Percentiles rank a stretch among this genome's conserved stretches.
Evolutionary conservation across 1,140 invertebrate genomes (phyloP).

Genomic region (Mactra quadrangularis): DNA sequence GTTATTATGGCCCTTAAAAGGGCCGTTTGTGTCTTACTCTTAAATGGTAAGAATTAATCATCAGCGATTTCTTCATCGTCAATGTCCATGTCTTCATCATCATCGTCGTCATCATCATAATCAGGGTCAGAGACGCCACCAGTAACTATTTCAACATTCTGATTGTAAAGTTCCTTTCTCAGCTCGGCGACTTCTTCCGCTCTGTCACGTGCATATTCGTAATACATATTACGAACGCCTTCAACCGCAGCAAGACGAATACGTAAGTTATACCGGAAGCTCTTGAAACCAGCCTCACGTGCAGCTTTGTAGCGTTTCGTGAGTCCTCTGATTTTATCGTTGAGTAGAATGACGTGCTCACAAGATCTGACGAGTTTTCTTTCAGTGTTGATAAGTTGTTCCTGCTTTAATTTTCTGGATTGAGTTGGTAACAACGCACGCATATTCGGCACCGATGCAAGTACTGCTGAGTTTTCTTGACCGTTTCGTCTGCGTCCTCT

Average conservation of each 20-base stretch:
- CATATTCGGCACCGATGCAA: too few relatives aligned
- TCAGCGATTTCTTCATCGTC: constrained; percentile 9
- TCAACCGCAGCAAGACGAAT: constrained; percentile 58
- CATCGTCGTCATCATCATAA: background rate
- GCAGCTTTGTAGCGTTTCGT: constrained; percentile 68
- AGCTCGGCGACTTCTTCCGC: constrained; percentile 62
- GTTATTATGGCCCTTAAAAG: constrained; percentile 38
- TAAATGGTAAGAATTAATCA: background rate
- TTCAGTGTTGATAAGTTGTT: constrained; percentile 22
- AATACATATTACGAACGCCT: constrained; percentile 66
- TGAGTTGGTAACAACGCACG: background rate
- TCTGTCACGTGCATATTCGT: constrained; percentile 60
- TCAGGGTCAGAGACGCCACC: background rate
- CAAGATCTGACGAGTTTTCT: constrained; percentile 58
- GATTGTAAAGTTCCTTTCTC: constrained; percentile 50
- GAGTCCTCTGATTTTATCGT: constrained; percentile 67
- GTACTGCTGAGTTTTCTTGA: too few relatives aligned
- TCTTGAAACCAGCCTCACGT: constrained; percentile 21
- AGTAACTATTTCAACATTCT: constrained; percentile 44
- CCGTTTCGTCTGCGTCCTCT: too few relatives aligned
- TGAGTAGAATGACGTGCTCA: constrained; percentile 70
- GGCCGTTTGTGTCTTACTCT: constrained; percentile 5
- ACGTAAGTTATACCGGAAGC: constrained; percentile 63
- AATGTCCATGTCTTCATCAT: background rate
- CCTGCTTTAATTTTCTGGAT: background rate